phyloP scores from a whole-genome alignment of 2,797 vertebrate species.

The Loriculus beryllinus region DNA sequence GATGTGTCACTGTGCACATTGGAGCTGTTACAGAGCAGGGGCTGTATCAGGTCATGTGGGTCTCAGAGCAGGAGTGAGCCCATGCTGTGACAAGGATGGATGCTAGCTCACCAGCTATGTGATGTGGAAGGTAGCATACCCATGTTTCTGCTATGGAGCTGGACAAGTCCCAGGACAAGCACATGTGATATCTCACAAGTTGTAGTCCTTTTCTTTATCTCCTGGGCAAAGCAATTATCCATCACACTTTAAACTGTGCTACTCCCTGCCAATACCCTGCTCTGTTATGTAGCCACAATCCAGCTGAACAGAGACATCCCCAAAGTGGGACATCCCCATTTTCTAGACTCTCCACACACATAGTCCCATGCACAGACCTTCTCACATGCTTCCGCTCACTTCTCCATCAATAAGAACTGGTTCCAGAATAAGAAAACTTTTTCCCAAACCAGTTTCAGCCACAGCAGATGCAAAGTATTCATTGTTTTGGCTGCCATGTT shows the following conservation, averaged over 20 bases:
- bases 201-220: background rate
- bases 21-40: background rate
- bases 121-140: background rate
- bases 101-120: background rate
- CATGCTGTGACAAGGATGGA: background rate
- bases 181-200: background rate
- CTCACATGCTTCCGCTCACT: background rate
- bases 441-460: background rate
- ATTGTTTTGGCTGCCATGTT: background rate
- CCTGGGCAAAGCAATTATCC: background rate
- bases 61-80: background rate
- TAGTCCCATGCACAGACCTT: background rate
- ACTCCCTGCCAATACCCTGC: background rate
- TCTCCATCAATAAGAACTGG: background rate
- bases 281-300: background rate
- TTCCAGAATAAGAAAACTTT: background rate
- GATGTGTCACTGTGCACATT: background rate
- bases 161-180: background rate
- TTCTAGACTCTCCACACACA: background rate
- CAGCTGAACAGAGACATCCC: background rate
- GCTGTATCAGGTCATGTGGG: background rate
- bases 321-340: background rate
- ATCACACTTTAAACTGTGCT: background rate
- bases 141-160: background rate
- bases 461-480: background rate